Evolutionary conservation across 2,797 vertebrate genomes (phyloP), one percentile per base, ranked within the genome.

Genomic region (Poecilia wingei): DNA sequence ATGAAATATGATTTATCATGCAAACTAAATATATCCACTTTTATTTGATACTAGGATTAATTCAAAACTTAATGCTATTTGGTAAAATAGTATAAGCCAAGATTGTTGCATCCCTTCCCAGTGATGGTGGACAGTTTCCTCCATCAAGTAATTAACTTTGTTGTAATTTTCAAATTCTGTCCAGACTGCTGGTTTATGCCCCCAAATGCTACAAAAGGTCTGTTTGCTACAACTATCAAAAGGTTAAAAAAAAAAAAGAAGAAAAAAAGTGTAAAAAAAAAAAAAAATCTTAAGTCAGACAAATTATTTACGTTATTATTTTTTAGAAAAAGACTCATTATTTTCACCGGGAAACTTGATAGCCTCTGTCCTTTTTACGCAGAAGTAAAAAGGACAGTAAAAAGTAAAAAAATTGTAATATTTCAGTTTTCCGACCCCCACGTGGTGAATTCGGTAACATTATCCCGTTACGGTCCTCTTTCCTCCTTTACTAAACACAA

Each of bases 401-500:
- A 31, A 31, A 31, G 31, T 31, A 31, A 31, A 31, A 31, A 31
- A 31, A 31, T 31, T 3, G 73, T 14, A 77, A 66, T 12, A 4
- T n/a, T 41, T 39, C 76, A 76, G 59, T 80, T 57, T 79, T 84
- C 39, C 68, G 22, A 83, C 64, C 45, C 28, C 28, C 41, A 2
- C 28, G 3, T 66, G 59, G 71, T 78, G 3, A 79, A 83, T 87
- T 83, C 39, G 55, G 13, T 33, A 45, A 84, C 75, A 78, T 41
- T 79, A 39, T 82, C 72, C 82, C 74, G 12, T 79, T 73, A 25
- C 66, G 75, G 36, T 77, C 87, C 64, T 64, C 43, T 39, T 2
- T 3, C 6, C 6, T 49, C 74, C 74, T 18, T 49, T 80, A 61
- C 72, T 74, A 72, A 81, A 82, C 72, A 76, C 74, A 81, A 86